Conservation (phyloP, 2,797 vertebrate species). For the Linurgus olivaceus region DNA sequence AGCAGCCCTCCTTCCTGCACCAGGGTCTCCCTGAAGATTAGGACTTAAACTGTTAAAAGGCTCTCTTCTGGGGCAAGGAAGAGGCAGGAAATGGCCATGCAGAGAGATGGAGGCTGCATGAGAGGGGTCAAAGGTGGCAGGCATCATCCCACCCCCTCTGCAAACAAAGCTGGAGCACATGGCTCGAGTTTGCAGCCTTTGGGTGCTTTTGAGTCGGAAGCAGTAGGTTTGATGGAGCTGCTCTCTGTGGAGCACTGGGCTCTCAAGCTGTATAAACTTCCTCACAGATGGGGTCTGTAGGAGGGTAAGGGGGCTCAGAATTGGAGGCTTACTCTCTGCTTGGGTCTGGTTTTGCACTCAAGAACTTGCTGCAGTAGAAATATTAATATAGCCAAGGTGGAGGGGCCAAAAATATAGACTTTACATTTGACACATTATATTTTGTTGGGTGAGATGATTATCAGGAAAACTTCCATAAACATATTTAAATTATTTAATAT, state of each 20-base stretch:
- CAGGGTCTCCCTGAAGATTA: rapidly evolving
- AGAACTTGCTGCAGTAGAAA: not conserved
- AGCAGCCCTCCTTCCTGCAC: not conserved
- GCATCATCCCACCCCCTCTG: not conserved
- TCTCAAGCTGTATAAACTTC: rapidly evolving
- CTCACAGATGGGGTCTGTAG: not conserved
- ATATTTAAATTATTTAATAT: not conserved
- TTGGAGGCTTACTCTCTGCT: not conserved
- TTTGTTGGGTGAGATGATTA: not conserved
- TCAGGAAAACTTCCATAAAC: not conserved
- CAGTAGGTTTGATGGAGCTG: not conserved
- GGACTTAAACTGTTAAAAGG: not conserved
- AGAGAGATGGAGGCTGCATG: rapidly evolving
- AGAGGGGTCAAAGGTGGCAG: not conserved
- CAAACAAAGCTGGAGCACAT: not conserved
- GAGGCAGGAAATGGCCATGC: not conserved
- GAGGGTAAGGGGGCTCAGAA: not conserved
- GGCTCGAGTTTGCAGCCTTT: not conserved
- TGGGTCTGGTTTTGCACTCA: not conserved
- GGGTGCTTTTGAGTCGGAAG: not conserved
- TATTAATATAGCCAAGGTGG: not conserved
- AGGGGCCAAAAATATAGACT: not conserved
- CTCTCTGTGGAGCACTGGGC: not conserved
- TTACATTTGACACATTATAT: not conserved
- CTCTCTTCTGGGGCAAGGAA: not conserved